These are phyloP conservation scores for Heterodera schachtii DNA, from an alignment of 1,140 invertebrate species.

Conservation along the genomic window DNA sequence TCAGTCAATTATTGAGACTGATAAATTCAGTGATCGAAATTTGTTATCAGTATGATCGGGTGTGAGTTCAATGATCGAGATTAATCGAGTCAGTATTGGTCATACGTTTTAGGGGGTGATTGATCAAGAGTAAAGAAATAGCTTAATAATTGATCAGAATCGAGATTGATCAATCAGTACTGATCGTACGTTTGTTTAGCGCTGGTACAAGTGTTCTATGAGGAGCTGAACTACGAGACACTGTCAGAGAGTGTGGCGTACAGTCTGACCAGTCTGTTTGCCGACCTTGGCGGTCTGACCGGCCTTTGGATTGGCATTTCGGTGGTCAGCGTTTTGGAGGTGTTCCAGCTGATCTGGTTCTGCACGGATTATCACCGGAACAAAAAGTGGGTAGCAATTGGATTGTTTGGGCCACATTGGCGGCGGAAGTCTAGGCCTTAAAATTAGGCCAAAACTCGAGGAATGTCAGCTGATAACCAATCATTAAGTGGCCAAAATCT, in stretches of 20 bases:
- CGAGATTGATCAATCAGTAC: background rate
- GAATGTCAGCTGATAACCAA: no score
- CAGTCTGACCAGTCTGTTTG: conserved; percentile 56
- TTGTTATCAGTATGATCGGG: no score
- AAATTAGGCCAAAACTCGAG: no score
- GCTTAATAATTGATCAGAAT: background rate
- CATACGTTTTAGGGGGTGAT: no score
- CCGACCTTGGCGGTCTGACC: conserved; percentile 62
- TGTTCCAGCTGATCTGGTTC: conserved; percentile 52
- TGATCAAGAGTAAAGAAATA: no score
- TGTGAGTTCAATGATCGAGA: no score
- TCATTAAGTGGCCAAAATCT: no score
- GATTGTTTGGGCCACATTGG: background rate
- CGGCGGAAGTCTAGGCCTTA: no score
- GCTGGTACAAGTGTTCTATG: conserved; percentile 66
- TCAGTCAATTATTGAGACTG: no score
- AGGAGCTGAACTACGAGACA: conserved; percentile 65
- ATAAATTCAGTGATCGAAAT: no score
- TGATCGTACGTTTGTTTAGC: conserved; percentile 22
- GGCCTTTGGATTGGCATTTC: conserved; percentile 65
- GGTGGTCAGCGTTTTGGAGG: conserved; percentile 59
- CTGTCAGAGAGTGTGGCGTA: conserved; percentile 60
- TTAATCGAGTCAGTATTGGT: no score
- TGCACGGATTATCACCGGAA: conserved; percentile 32
- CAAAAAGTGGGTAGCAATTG: conserved; percentile 24